These are phyloP conservation scores for Pherbina coryleti DNA, from an alignment of 2,888 invertebrate species.

Conservation along the genomic window DNA sequence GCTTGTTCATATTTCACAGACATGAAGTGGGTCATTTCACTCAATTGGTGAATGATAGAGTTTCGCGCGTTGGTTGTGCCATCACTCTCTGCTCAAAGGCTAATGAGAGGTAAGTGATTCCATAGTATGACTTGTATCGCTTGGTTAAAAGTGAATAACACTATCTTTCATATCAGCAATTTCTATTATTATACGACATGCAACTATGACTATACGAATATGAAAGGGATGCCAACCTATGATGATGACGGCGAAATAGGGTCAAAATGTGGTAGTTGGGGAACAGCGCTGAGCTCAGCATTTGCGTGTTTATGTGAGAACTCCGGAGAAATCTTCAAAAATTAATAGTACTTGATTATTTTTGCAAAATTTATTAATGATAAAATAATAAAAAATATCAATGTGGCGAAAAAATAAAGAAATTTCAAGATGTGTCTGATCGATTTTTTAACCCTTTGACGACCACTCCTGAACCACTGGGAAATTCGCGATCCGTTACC, in stretches of 20 bases:
- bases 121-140: neutral
- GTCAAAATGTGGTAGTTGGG: neutral
- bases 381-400: too few relatives aligned
- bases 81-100: neutral
- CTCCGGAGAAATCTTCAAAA: neutral
- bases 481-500: too few relatives aligned
- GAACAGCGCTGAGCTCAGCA: neutral
- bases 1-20: neutral
- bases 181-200: neutral
- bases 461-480: too few relatives aligned
- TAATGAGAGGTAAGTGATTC: neutral
- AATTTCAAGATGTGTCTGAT: too few relatives aligned
- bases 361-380: too few relatives aligned
- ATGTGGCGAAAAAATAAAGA: too few relatives aligned
- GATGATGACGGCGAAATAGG: neutral
- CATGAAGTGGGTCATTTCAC: slow-evolving; percentile 2
- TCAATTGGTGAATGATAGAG: slow-evolving; percentile 9
- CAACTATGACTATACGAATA: slow-evolving; percentile 7
- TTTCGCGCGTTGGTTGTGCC: slow-evolving; percentile 26
- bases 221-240: neutral
- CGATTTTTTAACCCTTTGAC: too few relatives aligned
- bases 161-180: neutral
- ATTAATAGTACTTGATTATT: too few relatives aligned
- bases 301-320: neutral
- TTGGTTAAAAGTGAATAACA: neutral